These are phyloP conservation scores for Myopa testacea DNA, from an alignment of 2,888 invertebrate species.

Conservation along the genomic window DNA sequence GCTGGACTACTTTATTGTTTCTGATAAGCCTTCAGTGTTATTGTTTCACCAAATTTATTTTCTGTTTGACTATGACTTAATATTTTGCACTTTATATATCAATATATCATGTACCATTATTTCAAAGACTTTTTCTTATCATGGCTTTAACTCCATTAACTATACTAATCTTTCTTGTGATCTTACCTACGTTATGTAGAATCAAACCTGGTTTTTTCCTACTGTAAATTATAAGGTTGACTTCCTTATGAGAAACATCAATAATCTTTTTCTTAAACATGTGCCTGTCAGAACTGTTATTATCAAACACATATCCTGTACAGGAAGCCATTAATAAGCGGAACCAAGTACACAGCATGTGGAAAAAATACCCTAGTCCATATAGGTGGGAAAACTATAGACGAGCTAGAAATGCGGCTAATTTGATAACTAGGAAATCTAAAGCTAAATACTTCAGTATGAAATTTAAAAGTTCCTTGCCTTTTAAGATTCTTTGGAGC, in stretches of 20 bases:
- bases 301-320: no score
- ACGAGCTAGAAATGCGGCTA: no score
- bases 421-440: not conserved
- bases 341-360: not conserved
- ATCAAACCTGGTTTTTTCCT: not conserved
- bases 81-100: not conserved
- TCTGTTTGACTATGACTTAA: not conserved
- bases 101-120: no score
- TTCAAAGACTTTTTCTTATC: not conserved
- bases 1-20: no score
- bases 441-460: not conserved
- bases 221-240: not conserved
- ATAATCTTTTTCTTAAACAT: no score
- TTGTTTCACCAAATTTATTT: not conserved
- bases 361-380: not conserved
- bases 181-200: not conserved
- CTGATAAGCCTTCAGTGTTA: no score
- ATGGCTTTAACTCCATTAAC: no score
- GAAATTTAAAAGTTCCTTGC: not conserved
- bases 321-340: not conserved
- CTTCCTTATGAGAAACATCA: not conserved
- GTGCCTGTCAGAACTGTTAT: no score
- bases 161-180: not conserved
- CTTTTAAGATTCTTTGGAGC: not conserved
- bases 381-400: not conserved